phyloP scores from a whole-genome alignment of 2,888 invertebrate genomes.

The Lasioglossum pauxillum region DNA sequence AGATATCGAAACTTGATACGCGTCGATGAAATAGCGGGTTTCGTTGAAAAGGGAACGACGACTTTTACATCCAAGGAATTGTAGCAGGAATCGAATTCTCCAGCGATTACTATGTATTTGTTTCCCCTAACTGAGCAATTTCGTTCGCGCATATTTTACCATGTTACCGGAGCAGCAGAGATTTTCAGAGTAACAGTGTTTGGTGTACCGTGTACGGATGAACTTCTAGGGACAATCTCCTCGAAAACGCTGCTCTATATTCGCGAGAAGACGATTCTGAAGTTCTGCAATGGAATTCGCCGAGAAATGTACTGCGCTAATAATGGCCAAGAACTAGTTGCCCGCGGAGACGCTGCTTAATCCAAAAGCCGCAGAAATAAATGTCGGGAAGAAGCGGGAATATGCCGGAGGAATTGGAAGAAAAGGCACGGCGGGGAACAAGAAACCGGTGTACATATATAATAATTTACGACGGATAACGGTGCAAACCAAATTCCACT shows the following conservation, averaged over 20 bases:
- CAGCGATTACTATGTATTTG: conserved; percentile 1
- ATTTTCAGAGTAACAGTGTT: conserved; percentile 1
- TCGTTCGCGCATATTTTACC: background rate
- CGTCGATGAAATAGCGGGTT: no score
- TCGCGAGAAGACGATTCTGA: conserved; percentile 4
- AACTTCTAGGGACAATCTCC: conserved; percentile 11
- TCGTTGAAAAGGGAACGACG: background rate
- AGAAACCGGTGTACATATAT: conserved; percentile 65
- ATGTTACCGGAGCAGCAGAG: background rate
- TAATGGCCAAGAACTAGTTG: conserved; percentile 69
- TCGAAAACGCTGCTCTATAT: background rate
- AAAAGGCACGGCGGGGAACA: conserved; percentile 20
- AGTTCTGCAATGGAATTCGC: conserved; percentile 69
- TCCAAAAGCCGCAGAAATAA: conserved; percentile 54
- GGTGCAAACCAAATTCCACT: conserved; percentile 74
- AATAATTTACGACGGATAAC: conserved; percentile 75
- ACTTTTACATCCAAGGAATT: background rate
- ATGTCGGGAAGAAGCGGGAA: conserved; percentile 23
- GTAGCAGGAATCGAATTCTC: background rate
- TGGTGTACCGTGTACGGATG: conserved; percentile 6
- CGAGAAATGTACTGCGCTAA: conserved; percentile 80
- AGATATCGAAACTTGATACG: background rate
- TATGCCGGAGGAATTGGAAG: conserved; percentile 17
- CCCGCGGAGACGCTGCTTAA: conserved; percentile 67
- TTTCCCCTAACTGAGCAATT: background rate